phyloP scores from a whole-genome alignment of 2,113 vertebrate genomes.

The Spermophilus dauricus region DNA sequence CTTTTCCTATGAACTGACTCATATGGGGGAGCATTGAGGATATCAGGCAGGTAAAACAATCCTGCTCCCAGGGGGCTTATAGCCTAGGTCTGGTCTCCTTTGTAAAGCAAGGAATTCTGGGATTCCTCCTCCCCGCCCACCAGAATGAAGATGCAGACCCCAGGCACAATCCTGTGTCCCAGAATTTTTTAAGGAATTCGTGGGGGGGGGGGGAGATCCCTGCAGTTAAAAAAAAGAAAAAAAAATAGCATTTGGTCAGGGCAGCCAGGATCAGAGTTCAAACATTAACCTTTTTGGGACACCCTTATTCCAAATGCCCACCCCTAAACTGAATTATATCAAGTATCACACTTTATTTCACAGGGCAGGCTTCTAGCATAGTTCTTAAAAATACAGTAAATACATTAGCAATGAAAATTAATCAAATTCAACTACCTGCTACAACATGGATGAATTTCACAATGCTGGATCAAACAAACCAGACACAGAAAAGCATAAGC shows the following conservation, averaged over 20 bases:
- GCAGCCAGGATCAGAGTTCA: background rate
- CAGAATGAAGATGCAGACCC: background rate
- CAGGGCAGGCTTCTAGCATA: background rate
- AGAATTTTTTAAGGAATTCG: constrained; percentile 49
- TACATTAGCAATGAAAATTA: background rate
- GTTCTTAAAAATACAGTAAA: constrained; percentile 53
- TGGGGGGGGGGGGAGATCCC: background rate
- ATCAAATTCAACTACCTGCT: background rate
- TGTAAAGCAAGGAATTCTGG: background rate
- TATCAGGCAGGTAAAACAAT: constrained; percentile 32
- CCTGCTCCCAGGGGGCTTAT: background rate
- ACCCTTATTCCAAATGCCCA: background rate
- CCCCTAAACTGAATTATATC: background rate
- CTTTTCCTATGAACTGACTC: background rate
- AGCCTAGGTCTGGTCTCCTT: background rate
- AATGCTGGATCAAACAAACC: constrained; percentile 23
- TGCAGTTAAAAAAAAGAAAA: background rate
- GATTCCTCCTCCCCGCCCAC: background rate
- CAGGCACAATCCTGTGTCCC: background rate
- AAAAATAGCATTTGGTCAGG: constrained; percentile 13
- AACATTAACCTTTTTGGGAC: background rate
- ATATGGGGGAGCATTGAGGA: background rate
- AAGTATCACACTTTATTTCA: constrained; percentile 5
- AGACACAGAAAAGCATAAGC: background rate
- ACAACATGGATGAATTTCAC: background rate